phyloP scores from a whole-genome alignment of 2,888 invertebrate species.

The Pammene aurita region DNA sequence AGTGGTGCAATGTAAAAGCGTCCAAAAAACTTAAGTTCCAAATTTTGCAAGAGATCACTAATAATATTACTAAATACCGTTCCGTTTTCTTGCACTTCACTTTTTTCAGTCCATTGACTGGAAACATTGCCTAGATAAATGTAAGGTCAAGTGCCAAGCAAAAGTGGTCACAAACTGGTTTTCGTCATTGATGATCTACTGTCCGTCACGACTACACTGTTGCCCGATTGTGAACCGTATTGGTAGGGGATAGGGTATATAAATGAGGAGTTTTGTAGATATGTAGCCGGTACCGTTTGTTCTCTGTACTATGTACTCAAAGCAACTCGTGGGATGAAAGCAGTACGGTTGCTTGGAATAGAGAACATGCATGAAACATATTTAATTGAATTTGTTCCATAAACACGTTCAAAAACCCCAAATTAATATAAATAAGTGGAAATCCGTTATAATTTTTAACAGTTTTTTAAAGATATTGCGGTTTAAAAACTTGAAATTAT shows the following conservation, averaged over 20 bases:
- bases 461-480: too few relatives aligned
- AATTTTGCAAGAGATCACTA: not conserved
- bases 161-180: slow-evolving; percentile 22
- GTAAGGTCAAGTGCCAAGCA: slow-evolving; percentile 12
- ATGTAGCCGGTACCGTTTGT: not conserved
- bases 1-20: not conserved
- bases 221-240: not conserved
- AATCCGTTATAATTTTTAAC: too few relatives aligned
- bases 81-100: not conserved
- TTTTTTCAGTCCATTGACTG: slow-evolving; percentile 1
- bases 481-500: too few relatives aligned
- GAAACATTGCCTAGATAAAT: not conserved
- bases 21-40: not conserved
- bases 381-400: too few relatives aligned
- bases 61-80: not conserved
- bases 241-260: not conserved
- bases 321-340: not conserved
- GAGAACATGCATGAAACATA: too few relatives aligned
- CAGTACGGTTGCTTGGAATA: too few relatives aligned
- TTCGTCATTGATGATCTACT: slow-evolving; percentile 11
- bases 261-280: not conserved
- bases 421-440: too few relatives aligned
- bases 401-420: too few relatives aligned
- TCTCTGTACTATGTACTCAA: not conserved
- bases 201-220: not conserved